phyloP scores from a whole-genome alignment of 23 tunicate species.

The Phallusia fumigata region DNA sequence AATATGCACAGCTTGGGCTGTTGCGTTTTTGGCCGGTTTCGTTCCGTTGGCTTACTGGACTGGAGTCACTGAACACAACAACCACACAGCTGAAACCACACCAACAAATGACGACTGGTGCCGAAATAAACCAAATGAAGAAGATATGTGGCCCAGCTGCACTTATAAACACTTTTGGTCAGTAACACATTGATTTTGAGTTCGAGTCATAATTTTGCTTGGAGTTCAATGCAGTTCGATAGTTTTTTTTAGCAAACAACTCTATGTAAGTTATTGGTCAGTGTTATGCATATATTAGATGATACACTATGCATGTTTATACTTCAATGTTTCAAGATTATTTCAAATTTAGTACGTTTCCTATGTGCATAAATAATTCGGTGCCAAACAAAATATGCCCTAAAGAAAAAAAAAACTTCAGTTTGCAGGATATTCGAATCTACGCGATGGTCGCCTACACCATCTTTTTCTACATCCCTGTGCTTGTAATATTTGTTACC shows the following conservation, averaged over 20 bases:
- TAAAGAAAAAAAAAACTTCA: too few relatives aligned
- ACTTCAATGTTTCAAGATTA: too few relatives aligned
- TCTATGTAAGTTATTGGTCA: too few relatives aligned
- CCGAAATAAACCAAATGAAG: background rate
- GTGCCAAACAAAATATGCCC: too few relatives aligned
- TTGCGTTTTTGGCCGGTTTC: background rate
- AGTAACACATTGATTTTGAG: background rate
- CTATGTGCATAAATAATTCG: too few relatives aligned
- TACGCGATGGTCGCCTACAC: background rate
- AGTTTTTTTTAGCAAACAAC: too few relatives aligned
- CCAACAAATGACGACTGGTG: background rate
- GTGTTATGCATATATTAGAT: too few relatives aligned
- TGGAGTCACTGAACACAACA: background rate
- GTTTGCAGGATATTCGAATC: background rate
- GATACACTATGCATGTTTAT: too few relatives aligned
- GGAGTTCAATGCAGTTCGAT: too few relatives aligned
- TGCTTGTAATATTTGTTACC: background rate
- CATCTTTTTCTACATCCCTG: background rate
- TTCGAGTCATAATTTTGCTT: too few relatives aligned
- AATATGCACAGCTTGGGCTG: background rate
- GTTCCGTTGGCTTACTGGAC: background rate
- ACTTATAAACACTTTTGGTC: background rate
- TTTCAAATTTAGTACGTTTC: too few relatives aligned
- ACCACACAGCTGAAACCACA: background rate
- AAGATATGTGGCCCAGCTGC: slow-evolving; percentile 2